Evolutionary conservation across 2,113 vertebrate species (phyloP).

Genomic region (Henicopernis longicauda): DNA sequence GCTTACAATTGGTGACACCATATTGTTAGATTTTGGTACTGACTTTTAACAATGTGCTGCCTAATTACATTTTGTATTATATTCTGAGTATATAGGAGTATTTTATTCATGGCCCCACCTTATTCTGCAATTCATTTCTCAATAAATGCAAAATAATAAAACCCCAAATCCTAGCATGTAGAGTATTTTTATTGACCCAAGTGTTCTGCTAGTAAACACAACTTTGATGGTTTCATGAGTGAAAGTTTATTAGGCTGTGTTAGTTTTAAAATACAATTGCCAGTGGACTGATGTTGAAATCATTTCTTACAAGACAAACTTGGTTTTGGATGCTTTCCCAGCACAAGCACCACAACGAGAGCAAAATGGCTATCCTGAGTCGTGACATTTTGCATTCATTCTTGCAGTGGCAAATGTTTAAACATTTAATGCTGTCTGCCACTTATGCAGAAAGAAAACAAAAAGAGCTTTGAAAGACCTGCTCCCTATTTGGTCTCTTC

Average conservation of each 20-base stretch:
- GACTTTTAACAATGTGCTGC: conserved; percentile 75
- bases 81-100: conserved; percentile 53
- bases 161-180: conserved; percentile 7
- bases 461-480: background rate
- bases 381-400: background rate
- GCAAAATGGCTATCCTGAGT: conserved; percentile 6
- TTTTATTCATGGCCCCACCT: conserved; percentile 64
- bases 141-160: conserved; percentile 69
- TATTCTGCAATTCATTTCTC: conserved; percentile 71
- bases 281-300: conserved; percentile 35
- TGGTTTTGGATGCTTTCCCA: conserved; percentile 44
- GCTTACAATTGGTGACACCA: conserved; percentile 63
- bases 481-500: background rate
- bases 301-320: conserved; percentile 41
- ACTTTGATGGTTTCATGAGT: conserved; percentile 52
- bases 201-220: conserved; percentile 55
- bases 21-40: conserved; percentile 67
- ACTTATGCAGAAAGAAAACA: background rate
- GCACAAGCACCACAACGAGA: background rate
- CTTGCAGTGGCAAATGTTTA: background rate
- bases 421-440: background rate
- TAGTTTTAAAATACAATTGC: conserved; percentile 53
- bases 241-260: conserved; percentile 59
- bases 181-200: conserved; percentile 57
- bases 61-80: conserved; percentile 71